Evolutionary conservation across 2,113 vertebrate species (phyloP), one percentile per base, ranked within the genome.

Genomic region (Hippoglossus stenolepis): DNA sequence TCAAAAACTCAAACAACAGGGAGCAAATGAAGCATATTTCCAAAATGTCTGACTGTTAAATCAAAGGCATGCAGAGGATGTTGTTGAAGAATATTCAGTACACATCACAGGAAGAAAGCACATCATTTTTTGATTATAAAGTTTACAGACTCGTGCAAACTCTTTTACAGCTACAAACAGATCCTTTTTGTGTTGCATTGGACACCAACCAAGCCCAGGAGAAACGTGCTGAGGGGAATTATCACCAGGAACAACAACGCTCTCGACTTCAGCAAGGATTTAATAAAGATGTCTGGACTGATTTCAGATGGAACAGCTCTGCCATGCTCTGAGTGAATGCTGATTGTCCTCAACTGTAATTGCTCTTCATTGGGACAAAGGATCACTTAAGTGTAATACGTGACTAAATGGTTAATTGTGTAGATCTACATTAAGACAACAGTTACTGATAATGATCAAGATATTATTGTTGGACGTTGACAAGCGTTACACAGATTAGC

Each of bases 81-180:
- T 21, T 53, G 47, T 35, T 51, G 38, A 58, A 35, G 5, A 15
- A 28, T 24, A 64, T 70, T 38, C 4, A 57, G 28, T 43, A 11
- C 35, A 45, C 2, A 57, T 62, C 6, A 24, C 31, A 35, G 58
- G 10, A 24, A 15, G 17, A 18, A 13, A 31, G 63, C 38, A 72
- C 60, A 74, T 20, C 26, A 49, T 73, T 53, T 62, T 64, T 54
- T 83, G 45, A 77, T 79, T 70, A 54, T 38, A 24, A 62, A 9
- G 5, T 80, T 77, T 69, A 67, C 63, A 20, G 54, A 53, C 14
- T 61, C 31, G n/a, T 40, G 80, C 82, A 73, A 82, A 60, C 15
- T 58, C 61, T 67, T 64, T 62, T 14, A 54, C 14, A 75, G 47
- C 51, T 38, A 72, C 77, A 63, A 81, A 78, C 38, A 69, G 18